A percentile compares a stretch with the other conserved stretches of the same genome.
Conservation (phyloP, 2,888 invertebrate species). For the Lepidonotus clava region DNA sequence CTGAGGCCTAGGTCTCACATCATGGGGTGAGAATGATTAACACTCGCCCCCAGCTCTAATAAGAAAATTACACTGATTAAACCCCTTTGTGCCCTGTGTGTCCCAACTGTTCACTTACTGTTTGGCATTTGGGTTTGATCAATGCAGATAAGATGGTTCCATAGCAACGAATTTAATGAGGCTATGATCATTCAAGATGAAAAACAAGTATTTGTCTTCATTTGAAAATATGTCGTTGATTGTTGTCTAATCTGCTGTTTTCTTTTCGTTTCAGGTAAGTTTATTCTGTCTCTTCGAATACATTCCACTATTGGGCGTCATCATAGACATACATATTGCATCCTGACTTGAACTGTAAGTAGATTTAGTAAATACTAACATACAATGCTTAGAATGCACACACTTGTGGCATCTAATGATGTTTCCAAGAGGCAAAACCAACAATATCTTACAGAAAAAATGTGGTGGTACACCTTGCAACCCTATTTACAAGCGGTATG, state of each 20-base stretch:
- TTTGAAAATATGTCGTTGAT: not conserved
- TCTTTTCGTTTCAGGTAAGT: too few relatives aligned
- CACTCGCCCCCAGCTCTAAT: not conserved
- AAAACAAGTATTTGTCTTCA: not conserved
- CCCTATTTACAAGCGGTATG: too few relatives aligned
- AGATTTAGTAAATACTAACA: too few relatives aligned
- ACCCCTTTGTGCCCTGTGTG: not conserved
- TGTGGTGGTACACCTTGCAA: too few relatives aligned
- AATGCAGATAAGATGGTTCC: not conserved
- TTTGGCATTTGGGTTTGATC: not conserved
- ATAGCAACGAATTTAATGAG: not conserved
- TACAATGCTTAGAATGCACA: too few relatives aligned
- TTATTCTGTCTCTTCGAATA: not conserved
- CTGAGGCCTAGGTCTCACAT: not conserved
- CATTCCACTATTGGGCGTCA: too few relatives aligned
- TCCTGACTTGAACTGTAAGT: too few relatives aligned
- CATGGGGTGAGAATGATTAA: constrained; percentile 11
- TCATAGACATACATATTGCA: too few relatives aligned
- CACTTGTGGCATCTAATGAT: too few relatives aligned
- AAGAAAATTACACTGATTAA: constrained; percentile 24
- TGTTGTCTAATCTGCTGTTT: not conserved
- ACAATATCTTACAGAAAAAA: too few relatives aligned
- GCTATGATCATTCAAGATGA: not conserved
- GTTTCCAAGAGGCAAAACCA: too few relatives aligned
- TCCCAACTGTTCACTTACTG: not conserved